Conservation (phyloP, 2,797 vertebrate species). For the Dendrocincla fuliginosa region DNA sequence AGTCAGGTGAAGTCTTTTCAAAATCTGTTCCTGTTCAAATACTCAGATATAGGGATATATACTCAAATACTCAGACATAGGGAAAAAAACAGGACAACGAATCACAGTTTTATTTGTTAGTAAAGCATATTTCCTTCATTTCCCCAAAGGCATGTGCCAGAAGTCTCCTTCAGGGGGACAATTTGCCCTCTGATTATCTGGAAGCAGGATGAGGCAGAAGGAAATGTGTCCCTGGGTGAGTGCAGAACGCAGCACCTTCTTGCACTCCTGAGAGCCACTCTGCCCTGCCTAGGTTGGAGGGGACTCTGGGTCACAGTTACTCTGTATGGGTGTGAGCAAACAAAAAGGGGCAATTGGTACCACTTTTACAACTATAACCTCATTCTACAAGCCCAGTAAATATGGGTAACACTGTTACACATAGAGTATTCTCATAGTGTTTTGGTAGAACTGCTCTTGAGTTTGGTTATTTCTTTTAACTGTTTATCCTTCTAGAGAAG, state of each 20-base stretch:
- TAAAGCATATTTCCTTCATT: background rate
- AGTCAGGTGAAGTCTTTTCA: background rate
- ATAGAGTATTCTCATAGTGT: too few relatives aligned
- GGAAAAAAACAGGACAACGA: background rate
- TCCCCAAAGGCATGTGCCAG: background rate
- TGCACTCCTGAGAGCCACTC: background rate
- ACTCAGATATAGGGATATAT: too few relatives aligned
- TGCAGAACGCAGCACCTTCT: background rate
- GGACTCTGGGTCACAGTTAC: background rate
- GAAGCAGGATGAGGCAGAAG: background rate
- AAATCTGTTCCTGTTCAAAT: background rate
- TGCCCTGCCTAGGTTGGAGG: background rate
- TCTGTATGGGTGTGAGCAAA: background rate
- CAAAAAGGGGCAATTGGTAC: background rate
- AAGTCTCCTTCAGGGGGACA: background rate
- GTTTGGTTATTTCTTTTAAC: background rate
- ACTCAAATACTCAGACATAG: background rate
- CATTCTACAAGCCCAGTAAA: background rate
- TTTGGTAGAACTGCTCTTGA: too few relatives aligned
- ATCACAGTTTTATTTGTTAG: background rate
- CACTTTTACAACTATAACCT: background rate
- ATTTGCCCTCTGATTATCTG: background rate
- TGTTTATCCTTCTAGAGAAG: background rate
- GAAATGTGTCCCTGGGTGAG: background rate
- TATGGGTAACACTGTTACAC: background rate